Evolutionary conservation across 2,888 invertebrate genomes (phyloP), one percentile per base, ranked within the genome.

Genomic region (Temnothorax ravouxi): DNA sequence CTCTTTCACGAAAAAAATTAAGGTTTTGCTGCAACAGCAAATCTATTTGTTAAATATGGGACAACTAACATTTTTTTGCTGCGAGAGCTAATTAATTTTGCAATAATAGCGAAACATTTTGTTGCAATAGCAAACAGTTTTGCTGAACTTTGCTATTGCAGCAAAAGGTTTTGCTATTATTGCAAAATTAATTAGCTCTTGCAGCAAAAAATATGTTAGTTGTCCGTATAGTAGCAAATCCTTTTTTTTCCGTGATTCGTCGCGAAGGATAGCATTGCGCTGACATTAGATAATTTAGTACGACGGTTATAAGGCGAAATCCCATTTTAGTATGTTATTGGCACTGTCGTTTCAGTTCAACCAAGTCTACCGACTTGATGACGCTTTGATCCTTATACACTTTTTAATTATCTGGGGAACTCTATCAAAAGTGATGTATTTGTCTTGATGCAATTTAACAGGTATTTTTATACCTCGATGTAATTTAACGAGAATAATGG

Each of bases 191-290:
- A 25, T 25, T 25, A 25, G 25, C 1, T 25, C 25, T 25, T 0
- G 25, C 25, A 25, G 25, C 25, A 1, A 25, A 25, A 25, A 25
- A 25, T 25, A 25, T 25, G 25, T 25, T 25, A 25, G 1, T 25
- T 25, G 25, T 25, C 25, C 25, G 25, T 25, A 25, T 25, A 25
- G 1, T 25, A 25, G 25, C 25, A 25, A 25, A 25, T 25, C 25
- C 25, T 25, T 25, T 25, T 25, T 25, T 25, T 25, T 25, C 25
- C 25, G 25, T 25, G 25, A n/a, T 25, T 25, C 9, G 1, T 8
- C 41, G 25, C 50, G 34, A 29, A 75, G 64, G 66, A 50, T 50
- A 62, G 34, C 25, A 25, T 76, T 44, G n/a, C 21, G 50, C 29
- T 50, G 62, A 21, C 3, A 21, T 15, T 21, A 15, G 34, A 50